phyloP scores from a whole-genome alignment of 2,113 vertebrate species.

The Etheostoma spectabile region DNA sequence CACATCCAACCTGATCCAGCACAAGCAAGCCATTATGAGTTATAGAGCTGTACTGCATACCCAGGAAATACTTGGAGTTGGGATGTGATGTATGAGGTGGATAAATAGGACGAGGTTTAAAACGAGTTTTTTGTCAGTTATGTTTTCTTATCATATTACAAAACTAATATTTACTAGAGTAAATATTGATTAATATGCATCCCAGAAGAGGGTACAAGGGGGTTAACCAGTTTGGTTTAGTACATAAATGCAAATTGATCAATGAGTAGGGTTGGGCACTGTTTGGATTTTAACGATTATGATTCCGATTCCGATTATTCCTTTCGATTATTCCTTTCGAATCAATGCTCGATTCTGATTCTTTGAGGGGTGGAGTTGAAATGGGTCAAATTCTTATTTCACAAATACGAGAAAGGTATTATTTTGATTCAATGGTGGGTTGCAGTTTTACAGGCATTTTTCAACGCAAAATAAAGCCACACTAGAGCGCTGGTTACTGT shows the following conservation, averaged over 20 bases:
- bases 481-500: too few relatives aligned
- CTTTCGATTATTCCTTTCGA: too few relatives aligned
- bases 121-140: neutral
- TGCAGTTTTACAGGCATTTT: too few relatives aligned
- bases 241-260: neutral
- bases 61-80: neutral
- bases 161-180: too few relatives aligned
- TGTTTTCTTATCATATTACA: neutral
- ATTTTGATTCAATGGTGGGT: too few relatives aligned
- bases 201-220: neutral
- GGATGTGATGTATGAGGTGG: neutral
- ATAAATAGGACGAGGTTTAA: neutral
- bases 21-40: slow-evolving; percentile 65
- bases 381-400: too few relatives aligned
- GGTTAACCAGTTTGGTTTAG: neutral
- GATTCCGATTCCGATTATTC: too few relatives aligned
- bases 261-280: neutral
- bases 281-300: too few relatives aligned
- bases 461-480: too few relatives aligned
- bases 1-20: slow-evolving; percentile 31
- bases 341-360: too few relatives aligned
- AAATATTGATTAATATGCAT: neutral
- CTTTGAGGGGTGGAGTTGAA: too few relatives aligned
- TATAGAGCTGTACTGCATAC: neutral
- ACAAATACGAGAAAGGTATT: too few relatives aligned